A percentile compares a stretch with the other conserved stretches of the same genome.
These are phyloP conservation scores for Epinephelus lanceolatus DNA, from an alignment of 2,113 vertebrate genomes.

Conservation along the genomic window DNA sequence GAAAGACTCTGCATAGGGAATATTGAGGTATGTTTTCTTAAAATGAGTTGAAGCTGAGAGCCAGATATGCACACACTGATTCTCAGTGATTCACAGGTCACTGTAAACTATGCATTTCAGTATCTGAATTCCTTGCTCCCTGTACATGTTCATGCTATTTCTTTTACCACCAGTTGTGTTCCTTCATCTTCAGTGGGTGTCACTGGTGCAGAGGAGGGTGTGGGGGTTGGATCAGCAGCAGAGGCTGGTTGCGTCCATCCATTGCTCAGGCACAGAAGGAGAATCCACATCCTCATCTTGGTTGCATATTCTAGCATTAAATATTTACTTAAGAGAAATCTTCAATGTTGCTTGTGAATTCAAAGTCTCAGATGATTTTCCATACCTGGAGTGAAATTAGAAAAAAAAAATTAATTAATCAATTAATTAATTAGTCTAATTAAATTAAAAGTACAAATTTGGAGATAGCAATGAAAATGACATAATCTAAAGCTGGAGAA, in stretches of 20 bases:
- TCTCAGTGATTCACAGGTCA: background rate
- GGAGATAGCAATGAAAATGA: background rate
- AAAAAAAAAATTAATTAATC: background rate
- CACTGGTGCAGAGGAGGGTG: constrained; percentile 35
- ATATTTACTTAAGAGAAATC: background rate
- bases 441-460: background rate
- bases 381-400: constrained; percentile 4
- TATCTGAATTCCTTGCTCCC: background rate
- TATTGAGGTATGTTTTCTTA: background rate
- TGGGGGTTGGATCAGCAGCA: constrained; percentile 7
- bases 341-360: background rate
- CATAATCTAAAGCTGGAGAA: background rate
- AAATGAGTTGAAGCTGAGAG: background rate
- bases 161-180: constrained; percentile 76
- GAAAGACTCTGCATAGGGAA: too few relatives aligned
- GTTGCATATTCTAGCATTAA: constrained; percentile 25
- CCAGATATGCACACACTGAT: too few relatives aligned
- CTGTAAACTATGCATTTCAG: too few relatives aligned
- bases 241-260: constrained; percentile 21
- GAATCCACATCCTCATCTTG: constrained; percentile 62
- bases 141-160: background rate
- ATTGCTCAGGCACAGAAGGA: constrained; percentile 54
- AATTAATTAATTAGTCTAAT: too few relatives aligned
- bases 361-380: background rate
- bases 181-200: constrained; percentile 76